phyloP scores from a whole-genome alignment of 2,888 invertebrate genomes.

The Pandemis heparana region DNA sequence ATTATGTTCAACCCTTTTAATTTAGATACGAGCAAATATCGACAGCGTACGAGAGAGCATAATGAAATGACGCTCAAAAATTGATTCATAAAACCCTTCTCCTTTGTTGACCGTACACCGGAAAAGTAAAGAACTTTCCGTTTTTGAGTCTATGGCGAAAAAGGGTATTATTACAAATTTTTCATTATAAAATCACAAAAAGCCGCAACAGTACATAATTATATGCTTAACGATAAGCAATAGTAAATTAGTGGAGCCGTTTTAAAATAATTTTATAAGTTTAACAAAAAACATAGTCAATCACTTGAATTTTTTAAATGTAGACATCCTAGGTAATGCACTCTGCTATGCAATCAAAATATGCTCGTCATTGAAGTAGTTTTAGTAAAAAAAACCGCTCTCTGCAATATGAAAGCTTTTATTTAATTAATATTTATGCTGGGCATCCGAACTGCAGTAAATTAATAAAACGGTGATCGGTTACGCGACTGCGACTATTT shows the following conservation, averaged over 20 bases:
- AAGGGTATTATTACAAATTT: not conserved
- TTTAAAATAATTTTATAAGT: too few species aligned
- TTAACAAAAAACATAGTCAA: not conserved
- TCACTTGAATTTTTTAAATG: constrained; percentile 50
- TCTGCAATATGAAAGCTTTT: constrained; percentile 60
- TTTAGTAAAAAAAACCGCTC: constrained; percentile 60
- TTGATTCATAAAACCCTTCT: constrained; percentile 61
- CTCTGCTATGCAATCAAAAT: not conserved
- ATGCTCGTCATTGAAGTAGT: not conserved
- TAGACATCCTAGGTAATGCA: not conserved
- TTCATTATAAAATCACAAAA: not conserved
- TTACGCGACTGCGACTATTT: not conserved
- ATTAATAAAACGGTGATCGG: not conserved
- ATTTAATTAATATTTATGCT: constrained; percentile 59
- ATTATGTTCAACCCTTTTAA: constrained; percentile 70
- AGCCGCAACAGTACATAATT: not conserved
- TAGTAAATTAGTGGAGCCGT: too few species aligned
- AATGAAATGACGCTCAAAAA: constrained; percentile 69
- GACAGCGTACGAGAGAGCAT: constrained; percentile 55
- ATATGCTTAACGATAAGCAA: too few species aligned
- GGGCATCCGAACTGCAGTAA: not conserved
- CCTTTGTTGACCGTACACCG: constrained; percentile 46
- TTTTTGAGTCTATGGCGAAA: not conserved
- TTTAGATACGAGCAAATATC: constrained; percentile 45
- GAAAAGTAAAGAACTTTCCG: constrained; percentile 38